Conservation (phyloP, 2,888 invertebrate species). For the Cybosia mesomella region DNA sequence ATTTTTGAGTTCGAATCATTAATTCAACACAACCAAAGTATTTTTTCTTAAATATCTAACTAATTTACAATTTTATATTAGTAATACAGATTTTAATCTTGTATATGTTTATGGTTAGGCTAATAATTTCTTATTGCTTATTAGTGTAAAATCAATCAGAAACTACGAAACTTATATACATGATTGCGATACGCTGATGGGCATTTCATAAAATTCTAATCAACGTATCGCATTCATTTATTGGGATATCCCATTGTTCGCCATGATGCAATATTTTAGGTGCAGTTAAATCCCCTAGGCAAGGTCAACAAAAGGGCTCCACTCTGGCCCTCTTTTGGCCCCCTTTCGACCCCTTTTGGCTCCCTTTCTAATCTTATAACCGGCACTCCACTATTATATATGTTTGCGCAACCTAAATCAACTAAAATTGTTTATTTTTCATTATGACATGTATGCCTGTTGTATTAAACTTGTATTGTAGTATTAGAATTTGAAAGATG, state of each 20-base stretch:
- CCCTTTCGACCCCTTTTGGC: constrained; percentile 26
- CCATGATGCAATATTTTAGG: constrained; percentile 52
- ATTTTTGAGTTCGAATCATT: too few species aligned
- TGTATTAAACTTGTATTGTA: constrained; percentile 54
- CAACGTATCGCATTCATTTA: constrained; percentile 15
- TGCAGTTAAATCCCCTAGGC: constrained; percentile 51
- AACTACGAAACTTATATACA: not conserved
- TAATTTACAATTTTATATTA: too few species aligned
- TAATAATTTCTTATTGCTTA: too few species aligned
- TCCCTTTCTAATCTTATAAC: constrained; percentile 60
- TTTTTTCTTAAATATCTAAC: too few species aligned
- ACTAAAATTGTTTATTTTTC: constrained; percentile 67
- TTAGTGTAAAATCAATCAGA: not conserved
- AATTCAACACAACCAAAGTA: too few species aligned
- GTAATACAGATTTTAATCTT: too few species aligned
- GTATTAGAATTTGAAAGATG: constrained; percentile 45
- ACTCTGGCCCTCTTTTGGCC: constrained; percentile 22
- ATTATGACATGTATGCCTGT: constrained; percentile 62
- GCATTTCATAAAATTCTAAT: constrained; percentile 30
- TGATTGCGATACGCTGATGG: too few species aligned
- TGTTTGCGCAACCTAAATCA: constrained; percentile 68
- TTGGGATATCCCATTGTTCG: constrained; percentile 21
- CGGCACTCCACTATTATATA: constrained; percentile 59
- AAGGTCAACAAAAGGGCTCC: constrained; percentile 53
- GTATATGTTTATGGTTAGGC: too few species aligned